These are phyloP conservation scores for Salarias fasciatus DNA, from an alignment of 2,797 vertebrate species.

Conservation along the genomic window DNA sequence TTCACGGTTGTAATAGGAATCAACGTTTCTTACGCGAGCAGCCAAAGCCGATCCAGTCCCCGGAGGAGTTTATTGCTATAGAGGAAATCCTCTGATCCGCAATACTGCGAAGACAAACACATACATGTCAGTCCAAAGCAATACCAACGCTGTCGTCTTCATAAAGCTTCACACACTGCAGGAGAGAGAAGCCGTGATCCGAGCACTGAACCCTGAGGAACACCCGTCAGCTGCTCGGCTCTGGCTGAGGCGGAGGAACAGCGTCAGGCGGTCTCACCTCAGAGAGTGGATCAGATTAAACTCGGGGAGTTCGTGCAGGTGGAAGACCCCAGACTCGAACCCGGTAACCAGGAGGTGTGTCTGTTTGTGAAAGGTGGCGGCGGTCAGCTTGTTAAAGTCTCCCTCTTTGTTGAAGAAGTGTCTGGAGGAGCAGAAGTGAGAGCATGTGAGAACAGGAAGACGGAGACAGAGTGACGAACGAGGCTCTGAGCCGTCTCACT, in stretches of 20 bases:
- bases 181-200: too few species aligned
- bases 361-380: conserved; percentile 90
- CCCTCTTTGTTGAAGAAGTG: conserved; percentile 97
- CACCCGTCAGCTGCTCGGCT: too few species aligned
- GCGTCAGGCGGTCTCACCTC: conserved; percentile 75
- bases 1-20: too few species aligned
- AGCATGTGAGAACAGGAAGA: not conserved
- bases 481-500: conserved; percentile 78
- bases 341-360: conserved; percentile 92
- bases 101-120: conserved; percentile 80
- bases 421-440: conserved; percentile 64
- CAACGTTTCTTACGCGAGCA: conserved; percentile 88
- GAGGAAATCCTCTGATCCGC: conserved; percentile 92
- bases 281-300: conserved; percentile 96
- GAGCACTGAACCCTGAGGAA: too few species aligned
- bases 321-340: conserved; percentile 95
- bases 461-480: too few species aligned
- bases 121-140: not conserved
- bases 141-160: too few species aligned
- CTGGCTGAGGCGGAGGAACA: too few species aligned
- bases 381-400: conserved; percentile 91
- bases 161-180: too few species aligned
- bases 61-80: conserved; percentile 88
- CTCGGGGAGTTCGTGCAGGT: conserved; percentile 96
- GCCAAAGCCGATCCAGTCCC: conserved; percentile 97